A percentile compares a stretch with the other conserved stretches of the same genome.
These are phyloP conservation scores for Myiagra hebetior DNA, from an alignment of 2,113 vertebrate species.

Conservation along the genomic window DNA sequence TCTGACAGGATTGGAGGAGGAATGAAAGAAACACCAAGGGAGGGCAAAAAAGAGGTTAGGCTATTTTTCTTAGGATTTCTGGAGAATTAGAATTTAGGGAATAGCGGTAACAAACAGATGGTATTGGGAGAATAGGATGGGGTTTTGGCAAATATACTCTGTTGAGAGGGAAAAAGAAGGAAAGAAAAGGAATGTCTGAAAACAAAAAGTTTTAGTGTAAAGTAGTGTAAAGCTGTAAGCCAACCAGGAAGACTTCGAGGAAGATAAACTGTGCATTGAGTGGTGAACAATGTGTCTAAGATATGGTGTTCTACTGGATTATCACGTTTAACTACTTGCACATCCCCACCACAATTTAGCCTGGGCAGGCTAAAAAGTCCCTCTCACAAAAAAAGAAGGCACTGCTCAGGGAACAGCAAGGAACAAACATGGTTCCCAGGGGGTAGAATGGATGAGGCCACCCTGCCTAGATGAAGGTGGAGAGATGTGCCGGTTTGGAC, in stretches of 20 bases:
- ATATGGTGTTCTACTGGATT: not conserved
- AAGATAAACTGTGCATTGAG: not conserved
- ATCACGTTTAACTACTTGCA: not conserved
- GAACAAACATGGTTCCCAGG: not conserved
- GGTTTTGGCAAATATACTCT: not conserved
- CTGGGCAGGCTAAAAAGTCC: not conserved
- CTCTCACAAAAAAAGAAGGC: not conserved
- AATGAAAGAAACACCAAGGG: not conserved
- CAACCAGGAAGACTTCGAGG: not conserved
- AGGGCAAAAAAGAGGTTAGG: not conserved
- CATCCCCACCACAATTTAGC: not conserved
- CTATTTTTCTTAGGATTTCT: not conserved
- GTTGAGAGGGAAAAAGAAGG: accelerated
- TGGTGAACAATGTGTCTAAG: not conserved
- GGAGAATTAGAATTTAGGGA: not conserved
- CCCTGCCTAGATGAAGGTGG: not conserved
- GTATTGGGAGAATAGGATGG: not conserved
- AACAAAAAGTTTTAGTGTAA: not conserved
- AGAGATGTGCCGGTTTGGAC: not conserved
- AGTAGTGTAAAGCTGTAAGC: not conserved
- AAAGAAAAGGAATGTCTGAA: not conserved
- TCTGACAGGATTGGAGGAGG: not conserved
- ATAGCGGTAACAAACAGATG: not conserved
- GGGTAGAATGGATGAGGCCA: not conserved
- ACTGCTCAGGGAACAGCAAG: not conserved